Percentiles rank a stretch among this genome's conserved stretches.
Evolutionary conservation across 2,888 invertebrate genomes (phyloP).

Genomic region (Ornithoptera priamus): DNA sequence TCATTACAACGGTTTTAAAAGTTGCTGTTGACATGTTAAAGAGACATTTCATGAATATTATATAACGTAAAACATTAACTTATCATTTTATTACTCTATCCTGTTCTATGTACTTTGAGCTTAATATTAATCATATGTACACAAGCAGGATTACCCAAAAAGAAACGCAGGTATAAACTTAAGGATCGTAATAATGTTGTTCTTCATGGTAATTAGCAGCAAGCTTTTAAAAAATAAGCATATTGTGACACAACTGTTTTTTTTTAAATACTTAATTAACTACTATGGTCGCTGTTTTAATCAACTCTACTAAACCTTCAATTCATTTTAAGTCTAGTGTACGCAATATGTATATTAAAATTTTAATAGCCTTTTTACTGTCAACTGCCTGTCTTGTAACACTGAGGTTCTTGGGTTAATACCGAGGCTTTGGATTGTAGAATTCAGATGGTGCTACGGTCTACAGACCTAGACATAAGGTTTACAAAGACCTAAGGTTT

Average conservation of each 20-base stretch:
- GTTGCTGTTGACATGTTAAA: background rate
- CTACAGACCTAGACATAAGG: no score
- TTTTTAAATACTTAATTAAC: background rate
- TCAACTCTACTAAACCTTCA: background rate
- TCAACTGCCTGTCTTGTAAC: no score
- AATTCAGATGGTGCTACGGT: no score
- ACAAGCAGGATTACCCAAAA: background rate
- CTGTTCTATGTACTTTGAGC: background rate
- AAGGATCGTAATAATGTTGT: background rate
- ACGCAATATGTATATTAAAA: no score
- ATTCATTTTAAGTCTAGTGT: no score
- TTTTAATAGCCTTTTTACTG: no score
- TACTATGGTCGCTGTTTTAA: background rate
- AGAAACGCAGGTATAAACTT: background rate
- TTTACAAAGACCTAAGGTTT: no score
- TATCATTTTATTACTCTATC: background rate
- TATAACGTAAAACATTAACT: no score
- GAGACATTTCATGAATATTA: background rate
- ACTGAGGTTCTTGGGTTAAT: no score
- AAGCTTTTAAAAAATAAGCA: slow-evolving; percentile 1
- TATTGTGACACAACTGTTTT: background rate
- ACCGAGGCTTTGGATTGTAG: no score
- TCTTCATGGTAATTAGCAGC: background rate
- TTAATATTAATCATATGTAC: background rate
- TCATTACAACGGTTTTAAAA: background rate